phyloP scores from a whole-genome alignment of 2,113 vertebrate genomes.

The Erythrolamprus reginae region DNA sequence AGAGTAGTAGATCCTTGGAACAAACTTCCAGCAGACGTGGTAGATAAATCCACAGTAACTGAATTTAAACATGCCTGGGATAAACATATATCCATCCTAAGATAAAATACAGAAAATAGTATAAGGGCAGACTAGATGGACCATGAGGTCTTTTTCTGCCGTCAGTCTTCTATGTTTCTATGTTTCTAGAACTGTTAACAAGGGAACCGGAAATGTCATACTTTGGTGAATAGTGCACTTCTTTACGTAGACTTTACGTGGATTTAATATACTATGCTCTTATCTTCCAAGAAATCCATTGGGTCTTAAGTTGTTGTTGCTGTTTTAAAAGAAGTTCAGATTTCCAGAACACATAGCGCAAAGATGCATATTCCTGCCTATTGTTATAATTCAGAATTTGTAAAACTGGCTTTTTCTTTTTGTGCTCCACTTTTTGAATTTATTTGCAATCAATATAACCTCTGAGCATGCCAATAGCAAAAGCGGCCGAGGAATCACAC shows the following conservation, averaged over 20 bases:
- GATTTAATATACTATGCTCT: background rate
- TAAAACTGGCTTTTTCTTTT: background rate
- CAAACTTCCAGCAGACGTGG: too few species aligned
- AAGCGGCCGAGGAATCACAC: conserved; percentile 53
- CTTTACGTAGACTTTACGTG: background rate
- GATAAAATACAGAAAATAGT: too few species aligned
- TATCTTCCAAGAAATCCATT: background rate
- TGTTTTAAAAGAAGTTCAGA: background rate
- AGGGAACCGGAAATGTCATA: background rate
- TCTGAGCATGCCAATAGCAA: background rate
- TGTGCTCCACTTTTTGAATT: background rate
- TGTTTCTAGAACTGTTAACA: too few species aligned
- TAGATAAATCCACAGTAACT: too few species aligned
- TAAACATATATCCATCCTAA: too few species aligned
- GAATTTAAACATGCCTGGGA: too few species aligned
- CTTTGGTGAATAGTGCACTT: background rate
- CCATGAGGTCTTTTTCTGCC: too few species aligned
- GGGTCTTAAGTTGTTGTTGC: background rate
- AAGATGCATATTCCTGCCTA: background rate
- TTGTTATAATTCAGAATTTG: background rate
- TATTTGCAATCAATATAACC: background rate
- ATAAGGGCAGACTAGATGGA: too few species aligned
- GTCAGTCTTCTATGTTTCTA: too few species aligned
- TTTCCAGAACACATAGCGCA: background rate
- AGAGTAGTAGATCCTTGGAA: too few species aligned